Evolutionary conservation across 1,140 invertebrate genomes (phyloP).

Genomic region (Trichonephila inaurata): DNA sequence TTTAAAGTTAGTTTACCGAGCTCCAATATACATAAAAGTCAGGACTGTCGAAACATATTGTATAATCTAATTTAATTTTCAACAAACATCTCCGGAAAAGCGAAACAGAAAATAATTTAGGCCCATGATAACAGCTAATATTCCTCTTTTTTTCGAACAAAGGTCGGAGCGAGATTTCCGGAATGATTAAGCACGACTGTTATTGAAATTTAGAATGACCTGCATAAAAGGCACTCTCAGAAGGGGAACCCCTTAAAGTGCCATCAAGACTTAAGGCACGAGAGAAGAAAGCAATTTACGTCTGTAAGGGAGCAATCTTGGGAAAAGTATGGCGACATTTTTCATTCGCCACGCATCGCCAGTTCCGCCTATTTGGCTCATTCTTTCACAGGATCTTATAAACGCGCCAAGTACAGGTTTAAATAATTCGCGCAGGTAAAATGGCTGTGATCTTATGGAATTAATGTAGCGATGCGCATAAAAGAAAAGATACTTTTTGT

Average conservation of each 20-base stretch:
- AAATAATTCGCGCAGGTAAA: neutral
- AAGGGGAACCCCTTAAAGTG: conserved; percentile 23
- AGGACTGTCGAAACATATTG: neutral
- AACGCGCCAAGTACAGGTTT: neutral
- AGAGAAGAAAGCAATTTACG: conserved; percentile 46
- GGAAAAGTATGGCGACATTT: conserved; percentile 1
- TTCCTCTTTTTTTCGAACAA: neutral
- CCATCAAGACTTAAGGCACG: too few species aligned
- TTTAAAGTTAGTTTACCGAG: too few species aligned
- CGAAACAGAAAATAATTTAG: neutral
- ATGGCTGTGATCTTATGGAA: neutral
- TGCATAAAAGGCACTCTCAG: too few species aligned
- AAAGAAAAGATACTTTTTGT: neutral
- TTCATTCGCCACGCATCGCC: neutral
- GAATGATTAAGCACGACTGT: conserved; percentile 23
- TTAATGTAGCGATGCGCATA: neutral
- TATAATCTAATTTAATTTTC: neutral
- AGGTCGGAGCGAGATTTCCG: conserved; percentile 1
- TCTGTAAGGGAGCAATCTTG: neutral
- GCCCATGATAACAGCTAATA: neutral
- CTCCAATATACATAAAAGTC: too few species aligned
- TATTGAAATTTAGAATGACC: conserved; percentile 33
- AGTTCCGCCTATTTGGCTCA: neutral
- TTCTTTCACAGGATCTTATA: neutral
- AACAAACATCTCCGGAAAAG: neutral